Conservation (phyloP, 2,113 vertebrate species). For the Ailuropoda melanoleuca region DNA sequence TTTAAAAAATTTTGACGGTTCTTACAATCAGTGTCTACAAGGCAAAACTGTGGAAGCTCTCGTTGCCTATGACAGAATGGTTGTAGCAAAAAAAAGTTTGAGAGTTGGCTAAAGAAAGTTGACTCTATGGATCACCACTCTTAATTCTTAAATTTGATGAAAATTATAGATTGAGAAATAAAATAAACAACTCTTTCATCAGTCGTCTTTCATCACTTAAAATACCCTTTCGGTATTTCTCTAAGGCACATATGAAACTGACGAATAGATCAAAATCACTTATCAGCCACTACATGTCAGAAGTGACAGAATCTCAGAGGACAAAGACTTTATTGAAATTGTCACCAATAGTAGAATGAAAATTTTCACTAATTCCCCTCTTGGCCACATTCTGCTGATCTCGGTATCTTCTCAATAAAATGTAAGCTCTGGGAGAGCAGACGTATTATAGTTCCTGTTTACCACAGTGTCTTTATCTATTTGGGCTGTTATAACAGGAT, state of each 20-base stretch:
- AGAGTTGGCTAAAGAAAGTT: neutral
- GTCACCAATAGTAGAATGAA: neutral
- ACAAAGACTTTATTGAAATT: neutral
- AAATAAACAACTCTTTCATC: neutral
- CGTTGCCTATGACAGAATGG: neutral
- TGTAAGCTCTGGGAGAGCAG: neutral
- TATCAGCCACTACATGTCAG: neutral
- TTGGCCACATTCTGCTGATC: neutral
- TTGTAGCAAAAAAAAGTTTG: neutral
- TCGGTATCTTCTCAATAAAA: neutral
- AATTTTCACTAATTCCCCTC: neutral
- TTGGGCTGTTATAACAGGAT: neutral
- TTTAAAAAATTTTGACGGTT: neutral
- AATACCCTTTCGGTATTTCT: constrained; percentile 22
- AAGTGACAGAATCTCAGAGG: neutral
- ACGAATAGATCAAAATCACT: neutral
- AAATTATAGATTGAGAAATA: constrained; percentile 43
- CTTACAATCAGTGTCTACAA: neutral
- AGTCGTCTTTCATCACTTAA: neutral
- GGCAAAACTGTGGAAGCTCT: neutral
- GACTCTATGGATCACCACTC: neutral
- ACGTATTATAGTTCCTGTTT: neutral
- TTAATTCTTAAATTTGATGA: constrained; percentile 13
- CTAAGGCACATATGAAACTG: neutral
- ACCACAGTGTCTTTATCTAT: neutral